Evolutionary conservation across 2,797 vertebrate species (phyloP), one percentile per base, ranked within the genome.

Genomic region (Sebastes matsubarae): DNA sequence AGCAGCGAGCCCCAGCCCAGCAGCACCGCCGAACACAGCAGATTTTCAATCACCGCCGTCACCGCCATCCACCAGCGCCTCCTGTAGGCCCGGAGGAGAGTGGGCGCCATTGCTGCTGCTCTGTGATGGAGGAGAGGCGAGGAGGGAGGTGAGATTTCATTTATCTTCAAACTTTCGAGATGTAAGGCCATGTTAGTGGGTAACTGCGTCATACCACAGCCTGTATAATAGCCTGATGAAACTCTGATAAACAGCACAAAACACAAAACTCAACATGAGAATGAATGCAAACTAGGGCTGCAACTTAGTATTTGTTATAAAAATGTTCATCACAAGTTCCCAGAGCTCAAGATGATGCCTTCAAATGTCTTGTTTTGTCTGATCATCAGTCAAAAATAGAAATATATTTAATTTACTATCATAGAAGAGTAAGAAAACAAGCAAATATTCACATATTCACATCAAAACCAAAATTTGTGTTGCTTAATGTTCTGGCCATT

Each of bases 21-120:
- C 55, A 98, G 94, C 72, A 98, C 97, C 0, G 97, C 97, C 0
- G 97, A 98, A 82, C 97, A 98, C 83, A 97, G 94, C 74, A 98
- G 94, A 81, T 98, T 98, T 84, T 98, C 97, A 68, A 98, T 42
- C 67, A 97, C 95, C 0, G 97, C 97, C 0, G 96, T 96, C 88
- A 95, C 88, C 0, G 97, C 97, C 96, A 98, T 98, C 97, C 97
- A 98, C 97, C 97, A 98, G 80, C 97, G 97, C 87, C 97, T 93
- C 66, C 77, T 84, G 86, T 95, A 97, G 5, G 97, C 97, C 93
- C 94, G 96, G 66, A 91, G 12, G 25, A 96, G 94, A 34, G 96
- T 94, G 20, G 96, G 96, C 10, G 94, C 95, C 97, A 98, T 97
- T 64, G 63, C 72, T 85, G 90, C 57, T 70, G 86, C 36, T 79